These are phyloP conservation scores for Astur gentilis DNA, from an alignment of 2,113 vertebrate species.

Conservation along the genomic window DNA sequence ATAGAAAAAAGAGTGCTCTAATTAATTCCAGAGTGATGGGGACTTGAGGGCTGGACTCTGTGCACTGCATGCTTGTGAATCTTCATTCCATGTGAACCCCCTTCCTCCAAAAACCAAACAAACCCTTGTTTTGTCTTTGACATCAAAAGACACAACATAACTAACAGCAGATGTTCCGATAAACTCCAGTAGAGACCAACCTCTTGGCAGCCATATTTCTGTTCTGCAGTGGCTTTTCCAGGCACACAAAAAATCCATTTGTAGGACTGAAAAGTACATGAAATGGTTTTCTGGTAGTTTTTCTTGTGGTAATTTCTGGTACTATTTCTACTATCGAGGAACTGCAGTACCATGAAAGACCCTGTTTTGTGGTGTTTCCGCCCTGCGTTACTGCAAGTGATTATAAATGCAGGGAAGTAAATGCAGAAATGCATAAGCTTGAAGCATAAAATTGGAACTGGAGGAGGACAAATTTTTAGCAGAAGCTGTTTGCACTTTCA, in stretches of 20 bases:
- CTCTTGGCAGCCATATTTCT: constrained; percentile 8
- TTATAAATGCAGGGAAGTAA: background rate
- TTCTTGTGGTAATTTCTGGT: background rate
- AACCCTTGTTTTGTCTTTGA: constrained; percentile 41
- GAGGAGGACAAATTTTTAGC: background rate
- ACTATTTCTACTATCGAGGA: background rate
- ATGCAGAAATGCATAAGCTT: background rate
- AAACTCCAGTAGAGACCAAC: background rate
- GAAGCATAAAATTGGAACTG: background rate
- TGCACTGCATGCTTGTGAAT: constrained; percentile 8
- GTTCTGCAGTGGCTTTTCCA: background rate
- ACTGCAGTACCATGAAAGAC: background rate
- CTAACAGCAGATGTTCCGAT: constrained; percentile 7
- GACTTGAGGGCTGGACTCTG: background rate
- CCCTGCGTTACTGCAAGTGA: background rate
- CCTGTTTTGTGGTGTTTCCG: background rate
- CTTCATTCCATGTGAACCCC: background rate
- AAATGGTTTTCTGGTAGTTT: background rate
- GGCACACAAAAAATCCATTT: background rate
- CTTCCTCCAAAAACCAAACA: constrained; percentile 22
- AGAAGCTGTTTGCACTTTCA: background rate
- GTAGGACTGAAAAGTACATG: background rate
- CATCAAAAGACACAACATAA: constrained; percentile 40
- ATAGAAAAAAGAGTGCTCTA: background rate
- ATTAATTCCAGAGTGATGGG: constrained; percentile 39